Evolutionary conservation across 92 coral and sea anemone species (phyloP).

Genomic region (Plumapathes pennacea): DNA sequence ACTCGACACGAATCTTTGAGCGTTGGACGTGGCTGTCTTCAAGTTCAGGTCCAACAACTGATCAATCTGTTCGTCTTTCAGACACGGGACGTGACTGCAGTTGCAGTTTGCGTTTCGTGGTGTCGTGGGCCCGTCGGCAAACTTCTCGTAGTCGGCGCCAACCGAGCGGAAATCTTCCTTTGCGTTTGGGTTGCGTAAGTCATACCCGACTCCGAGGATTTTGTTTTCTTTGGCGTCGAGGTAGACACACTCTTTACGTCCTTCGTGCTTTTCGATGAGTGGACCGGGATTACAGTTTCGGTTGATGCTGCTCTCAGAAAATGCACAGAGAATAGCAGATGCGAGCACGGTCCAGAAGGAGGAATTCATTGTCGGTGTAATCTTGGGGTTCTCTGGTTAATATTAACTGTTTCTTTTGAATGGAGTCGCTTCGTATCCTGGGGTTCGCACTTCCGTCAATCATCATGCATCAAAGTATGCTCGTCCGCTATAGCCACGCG

Average conservation of each 20-base stretch:
- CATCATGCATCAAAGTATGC: too few species aligned
- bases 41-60: conserved; percentile 54
- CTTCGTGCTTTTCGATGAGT: conserved; percentile 59
- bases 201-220: conserved; percentile 78
- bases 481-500: too few species aligned
- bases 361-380: too few species aligned
- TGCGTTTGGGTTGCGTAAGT: conserved; percentile 62
- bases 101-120: conserved; percentile 39
- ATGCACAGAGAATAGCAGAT: too few species aligned
- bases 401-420: too few species aligned
- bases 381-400: too few species aligned
- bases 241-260: conserved; percentile 74
- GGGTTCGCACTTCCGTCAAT: too few species aligned
- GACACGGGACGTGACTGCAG: conserved; percentile 72
- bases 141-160: conserved; percentile 80
- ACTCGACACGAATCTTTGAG: conserved; percentile 52
- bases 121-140: conserved; percentile 69
- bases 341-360: too few species aligned
- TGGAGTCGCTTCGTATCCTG: too few species aligned
- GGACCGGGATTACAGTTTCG: conserved; percentile 76
- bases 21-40: conserved; percentile 59
- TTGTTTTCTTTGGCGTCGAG: conserved; percentile 66
- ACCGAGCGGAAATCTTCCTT: conserved; percentile 40
- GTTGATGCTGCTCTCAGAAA: background rate
- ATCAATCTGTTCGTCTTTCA: conserved; percentile 60